phyloP scores from a whole-genome alignment of 2,113 vertebrate species.

The Melanocharis versteri region DNA sequence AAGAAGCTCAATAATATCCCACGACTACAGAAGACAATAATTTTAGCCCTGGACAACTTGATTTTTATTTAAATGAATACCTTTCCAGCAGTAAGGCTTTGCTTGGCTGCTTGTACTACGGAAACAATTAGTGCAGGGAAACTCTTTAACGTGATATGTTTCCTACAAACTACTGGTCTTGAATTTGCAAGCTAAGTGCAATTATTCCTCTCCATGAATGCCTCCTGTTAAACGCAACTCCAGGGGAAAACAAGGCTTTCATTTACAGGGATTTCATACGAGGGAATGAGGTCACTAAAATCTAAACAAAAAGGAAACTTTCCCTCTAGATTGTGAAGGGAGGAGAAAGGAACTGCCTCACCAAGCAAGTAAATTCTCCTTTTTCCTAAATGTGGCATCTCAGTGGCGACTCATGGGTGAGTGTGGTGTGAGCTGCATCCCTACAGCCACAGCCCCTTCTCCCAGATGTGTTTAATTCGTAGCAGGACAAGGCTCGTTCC shows the following conservation, averaged over 20 bases:
- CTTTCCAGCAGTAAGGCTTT: background rate
- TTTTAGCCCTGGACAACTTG: background rate
- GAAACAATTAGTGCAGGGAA: background rate
- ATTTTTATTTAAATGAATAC: background rate
- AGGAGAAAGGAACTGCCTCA: slow-evolving; percentile 28
- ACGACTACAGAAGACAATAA: background rate
- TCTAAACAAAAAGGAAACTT: slow-evolving; percentile 48
- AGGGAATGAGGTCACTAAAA: slow-evolving; percentile 57
- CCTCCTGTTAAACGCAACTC: background rate
- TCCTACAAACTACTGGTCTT: background rate
- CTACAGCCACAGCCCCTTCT: background rate
- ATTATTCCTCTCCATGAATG: slow-evolving; percentile 14
- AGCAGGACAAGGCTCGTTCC: background rate
- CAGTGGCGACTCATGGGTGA: background rate
- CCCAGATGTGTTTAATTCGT: fast-evolving
- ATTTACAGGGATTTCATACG: slow-evolving; percentile 32
- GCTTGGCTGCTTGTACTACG: background rate
- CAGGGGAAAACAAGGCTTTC: slow-evolving; percentile 43
- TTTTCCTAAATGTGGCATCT: background rate
- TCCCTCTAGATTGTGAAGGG: background rate
- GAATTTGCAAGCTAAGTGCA: slow-evolving; percentile 9
- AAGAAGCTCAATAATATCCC: background rate
- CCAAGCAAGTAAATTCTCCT: background rate
- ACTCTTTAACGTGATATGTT: background rate
- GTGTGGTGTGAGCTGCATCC: background rate